phyloP scores from a whole-genome alignment of 2,113 vertebrate species.

The Pithys albifrons region DNA sequence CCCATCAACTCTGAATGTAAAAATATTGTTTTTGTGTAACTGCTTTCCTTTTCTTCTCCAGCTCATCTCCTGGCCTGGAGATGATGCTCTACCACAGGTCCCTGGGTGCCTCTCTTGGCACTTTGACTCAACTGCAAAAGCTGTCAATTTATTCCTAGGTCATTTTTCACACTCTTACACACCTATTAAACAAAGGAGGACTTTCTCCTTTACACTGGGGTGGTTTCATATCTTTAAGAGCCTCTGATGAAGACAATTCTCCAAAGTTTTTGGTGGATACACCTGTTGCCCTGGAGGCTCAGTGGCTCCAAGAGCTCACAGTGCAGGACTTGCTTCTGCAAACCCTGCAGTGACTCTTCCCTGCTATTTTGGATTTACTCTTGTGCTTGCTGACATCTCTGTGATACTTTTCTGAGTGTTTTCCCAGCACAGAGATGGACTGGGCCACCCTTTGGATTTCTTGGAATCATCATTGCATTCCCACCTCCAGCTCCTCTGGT shows the following conservation, averaged over 20 bases:
- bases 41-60: not conserved
- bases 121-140: not conserved
- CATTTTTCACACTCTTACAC: not conserved
- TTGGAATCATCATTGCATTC: not conserved
- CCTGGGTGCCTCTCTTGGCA: not conserved
- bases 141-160: not conserved
- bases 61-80: not conserved
- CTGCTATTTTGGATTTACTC: not conserved
- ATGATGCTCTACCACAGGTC: not conserved
- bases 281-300: not conserved
- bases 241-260: not conserved
- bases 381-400: not conserved
- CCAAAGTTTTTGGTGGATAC: not conserved
- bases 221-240: not conserved
- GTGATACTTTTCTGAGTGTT: not conserved
- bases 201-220: not conserved
- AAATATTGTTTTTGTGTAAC: not conserved
- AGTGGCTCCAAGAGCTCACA: rapidly evolving
- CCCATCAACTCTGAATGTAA: not conserved
- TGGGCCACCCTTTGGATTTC: not conserved
- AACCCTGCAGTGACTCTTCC: not conserved
- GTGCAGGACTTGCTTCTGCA: not conserved
- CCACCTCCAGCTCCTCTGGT: not conserved
- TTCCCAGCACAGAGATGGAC: not conserved
- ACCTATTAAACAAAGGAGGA: not conserved